These are phyloP conservation scores for Gnatocerus cornutus DNA, from an alignment of 2,888 invertebrate species.

Conservation along the genomic window DNA sequence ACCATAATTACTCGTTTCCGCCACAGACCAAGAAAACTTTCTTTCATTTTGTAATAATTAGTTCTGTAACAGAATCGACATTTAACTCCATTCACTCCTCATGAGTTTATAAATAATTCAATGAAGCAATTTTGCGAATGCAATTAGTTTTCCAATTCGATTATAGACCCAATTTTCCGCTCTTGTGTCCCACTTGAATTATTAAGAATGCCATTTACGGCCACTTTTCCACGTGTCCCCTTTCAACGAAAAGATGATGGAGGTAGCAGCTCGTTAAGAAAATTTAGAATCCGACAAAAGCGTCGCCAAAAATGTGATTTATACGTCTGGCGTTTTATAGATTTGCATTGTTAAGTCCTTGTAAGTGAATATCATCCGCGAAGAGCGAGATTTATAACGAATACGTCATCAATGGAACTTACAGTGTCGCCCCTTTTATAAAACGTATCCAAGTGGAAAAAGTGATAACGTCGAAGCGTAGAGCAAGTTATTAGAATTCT, in stretches of 20 bases:
- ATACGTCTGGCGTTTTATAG: slow-evolving; percentile 36
- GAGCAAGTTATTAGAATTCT: slow-evolving; percentile 38
- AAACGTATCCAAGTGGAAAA: slow-evolving; percentile 60
- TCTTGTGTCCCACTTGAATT: slow-evolving; percentile 63
- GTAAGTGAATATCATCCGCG: slow-evolving; percentile 27
- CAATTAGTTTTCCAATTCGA: slow-evolving; percentile 69
- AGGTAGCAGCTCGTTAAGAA: slow-evolving; percentile 16
- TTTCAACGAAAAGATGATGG: slow-evolving; percentile 34
- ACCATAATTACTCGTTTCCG: not conserved
- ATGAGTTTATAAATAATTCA: slow-evolving; percentile 28
- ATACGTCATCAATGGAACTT: slow-evolving; percentile 42
- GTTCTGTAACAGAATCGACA: too few species aligned
- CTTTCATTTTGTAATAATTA: too few species aligned
- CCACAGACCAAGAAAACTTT: not conserved
- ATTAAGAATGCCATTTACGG: slow-evolving; percentile 38
- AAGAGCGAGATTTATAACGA: slow-evolving; percentile 44
- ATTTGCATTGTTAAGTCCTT: slow-evolving; percentile 31
- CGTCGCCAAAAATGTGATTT: slow-evolving; percentile 18
- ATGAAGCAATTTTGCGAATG: slow-evolving; percentile 33
- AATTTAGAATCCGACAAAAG: slow-evolving; percentile 16
- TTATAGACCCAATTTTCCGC: slow-evolving; percentile 66
- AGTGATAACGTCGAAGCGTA: slow-evolving; percentile 61
- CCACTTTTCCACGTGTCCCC: slow-evolving; percentile 14
- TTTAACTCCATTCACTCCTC: not conserved
- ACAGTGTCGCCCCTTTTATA: slow-evolving; percentile 59